Percentiles rank a stretch among this genome's conserved stretches.
Evolutionary conservation across 2,888 invertebrate genomes (phyloP).

Genomic region (Tiliacea aurago): DNA sequence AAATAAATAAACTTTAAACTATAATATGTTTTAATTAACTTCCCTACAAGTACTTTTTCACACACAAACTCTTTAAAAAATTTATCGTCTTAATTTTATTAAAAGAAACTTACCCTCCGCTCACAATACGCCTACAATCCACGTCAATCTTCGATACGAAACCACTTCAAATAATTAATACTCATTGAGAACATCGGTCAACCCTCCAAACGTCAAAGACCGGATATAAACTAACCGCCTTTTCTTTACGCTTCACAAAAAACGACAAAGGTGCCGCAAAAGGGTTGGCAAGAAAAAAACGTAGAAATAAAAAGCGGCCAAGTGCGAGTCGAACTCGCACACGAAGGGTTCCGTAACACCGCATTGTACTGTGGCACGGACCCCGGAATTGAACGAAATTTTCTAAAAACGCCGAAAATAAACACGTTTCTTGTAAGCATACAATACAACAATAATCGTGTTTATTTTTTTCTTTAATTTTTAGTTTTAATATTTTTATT

Average conservation of each 20-base stretch:
- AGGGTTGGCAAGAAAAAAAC: constrained; percentile 82
- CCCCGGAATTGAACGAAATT: background rate
- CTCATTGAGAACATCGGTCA: constrained; percentile 86
- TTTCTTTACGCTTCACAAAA: constrained; percentile 88
- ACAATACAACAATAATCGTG: no score
- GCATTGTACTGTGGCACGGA: background rate
- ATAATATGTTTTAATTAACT: no score
- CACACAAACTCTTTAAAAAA: background rate
- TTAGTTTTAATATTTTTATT: no score
- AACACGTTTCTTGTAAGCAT: background rate
- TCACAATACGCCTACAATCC: constrained; percentile 75
- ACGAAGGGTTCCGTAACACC: background rate
- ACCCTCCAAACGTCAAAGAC: constrained; percentile 87
- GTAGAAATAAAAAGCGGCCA: constrained; percentile 63
- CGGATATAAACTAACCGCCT: constrained; percentile 91
- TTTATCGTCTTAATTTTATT: constrained; percentile 48
- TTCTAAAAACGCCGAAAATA: background rate
- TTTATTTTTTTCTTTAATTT: no score
- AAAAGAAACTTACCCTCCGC: constrained; percentile 71
- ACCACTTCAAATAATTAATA: constrained; percentile 89
- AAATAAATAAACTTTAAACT: no score
- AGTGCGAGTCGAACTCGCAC: background rate
- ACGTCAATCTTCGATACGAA: constrained; percentile 76
- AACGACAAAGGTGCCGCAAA: constrained; percentile 84
- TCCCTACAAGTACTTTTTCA: background rate